These are phyloP conservation scores for Toxotes lorentzi DNA, from an alignment of 2,797 vertebrate species.

Conservation along the genomic window DNA sequence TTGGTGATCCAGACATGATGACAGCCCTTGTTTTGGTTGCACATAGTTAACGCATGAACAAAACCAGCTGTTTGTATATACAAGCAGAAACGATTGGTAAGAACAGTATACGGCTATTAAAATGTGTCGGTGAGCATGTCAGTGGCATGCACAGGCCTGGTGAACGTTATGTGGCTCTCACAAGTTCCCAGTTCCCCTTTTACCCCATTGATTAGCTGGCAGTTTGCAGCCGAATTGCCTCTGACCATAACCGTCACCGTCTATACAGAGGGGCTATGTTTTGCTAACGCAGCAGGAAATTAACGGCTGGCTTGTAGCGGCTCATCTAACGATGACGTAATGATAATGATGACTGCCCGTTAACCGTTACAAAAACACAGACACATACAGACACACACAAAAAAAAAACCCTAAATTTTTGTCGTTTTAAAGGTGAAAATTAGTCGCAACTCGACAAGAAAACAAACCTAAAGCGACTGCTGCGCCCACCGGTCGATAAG, in stretches of 20 bases:
- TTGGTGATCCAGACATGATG: too few species aligned
- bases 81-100: background rate
- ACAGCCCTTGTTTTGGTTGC: too few species aligned
- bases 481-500: slow-evolving; percentile 18
- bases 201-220: background rate
- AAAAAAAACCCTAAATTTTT: fast-evolving
- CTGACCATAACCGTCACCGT: background rate
- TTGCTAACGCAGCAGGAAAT: slow-evolving; percentile 74
- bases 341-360: slow-evolving; percentile 30
- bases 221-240: background rate
- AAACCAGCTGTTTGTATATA: background rate
- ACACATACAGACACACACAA: background rate
- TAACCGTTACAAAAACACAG: slow-evolving; percentile 11
- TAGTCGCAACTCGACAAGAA: background rate
- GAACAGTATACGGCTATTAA: background rate
- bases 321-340: slow-evolving; percentile 72
- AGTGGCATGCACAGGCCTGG: slow-evolving; percentile 15
- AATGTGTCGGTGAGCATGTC: slow-evolving; percentile 23
- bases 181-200: background rate
- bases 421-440: background rate
- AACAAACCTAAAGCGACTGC: background rate
- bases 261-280: slow-evolving; percentile 5
- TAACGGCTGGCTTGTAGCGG: slow-evolving; percentile 39
- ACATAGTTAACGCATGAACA: too few species aligned
- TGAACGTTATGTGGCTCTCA: background rate